A percentile compares a stretch with the other conserved stretches of the same genome.
phyloP scores from a whole-genome alignment of 2,113 vertebrate genomes.

The Arizona elegans region DNA sequence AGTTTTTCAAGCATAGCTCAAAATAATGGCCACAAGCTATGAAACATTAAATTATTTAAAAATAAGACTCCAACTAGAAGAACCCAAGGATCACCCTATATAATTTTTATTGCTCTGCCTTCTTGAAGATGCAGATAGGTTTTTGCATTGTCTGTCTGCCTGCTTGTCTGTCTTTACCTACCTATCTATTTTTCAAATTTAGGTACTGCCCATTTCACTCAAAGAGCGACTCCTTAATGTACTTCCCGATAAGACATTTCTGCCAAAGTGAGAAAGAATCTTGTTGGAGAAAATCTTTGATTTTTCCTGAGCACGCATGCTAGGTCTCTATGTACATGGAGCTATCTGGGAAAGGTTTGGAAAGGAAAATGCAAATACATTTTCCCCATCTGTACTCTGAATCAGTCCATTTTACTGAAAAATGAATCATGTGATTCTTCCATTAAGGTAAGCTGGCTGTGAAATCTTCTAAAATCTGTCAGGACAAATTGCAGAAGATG shows the following conservation, averaged over 20 bases:
- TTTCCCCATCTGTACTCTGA: not conserved
- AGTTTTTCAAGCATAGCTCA: not conserved
- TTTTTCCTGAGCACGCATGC: not conserved
- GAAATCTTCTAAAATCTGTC: not conserved
- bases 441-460: not conserved
- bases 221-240: not conserved
- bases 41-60: not conserved
- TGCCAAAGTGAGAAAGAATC: not conserved
- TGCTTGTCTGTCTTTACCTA: no score
- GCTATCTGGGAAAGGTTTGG: not conserved
- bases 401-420: not conserved
- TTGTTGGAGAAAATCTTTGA: not conserved
- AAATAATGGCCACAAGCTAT: not conserved
- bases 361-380: not conserved
- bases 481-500: not conserved
- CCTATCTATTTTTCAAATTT: no score
- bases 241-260: not conserved
- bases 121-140: not conserved
- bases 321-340: not conserved
- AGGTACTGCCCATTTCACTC: not conserved
- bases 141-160: no score
- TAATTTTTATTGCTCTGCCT: not conserved
- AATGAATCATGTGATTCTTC: not conserved
- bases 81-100: not conserved
- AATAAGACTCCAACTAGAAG: not conserved